Percentiles rank a stretch among this genome's conserved stretches.
These are phyloP conservation scores for Zaprionus nigranus DNA, from an alignment of 1,140 invertebrate genomes.

Conservation along the genomic window DNA sequence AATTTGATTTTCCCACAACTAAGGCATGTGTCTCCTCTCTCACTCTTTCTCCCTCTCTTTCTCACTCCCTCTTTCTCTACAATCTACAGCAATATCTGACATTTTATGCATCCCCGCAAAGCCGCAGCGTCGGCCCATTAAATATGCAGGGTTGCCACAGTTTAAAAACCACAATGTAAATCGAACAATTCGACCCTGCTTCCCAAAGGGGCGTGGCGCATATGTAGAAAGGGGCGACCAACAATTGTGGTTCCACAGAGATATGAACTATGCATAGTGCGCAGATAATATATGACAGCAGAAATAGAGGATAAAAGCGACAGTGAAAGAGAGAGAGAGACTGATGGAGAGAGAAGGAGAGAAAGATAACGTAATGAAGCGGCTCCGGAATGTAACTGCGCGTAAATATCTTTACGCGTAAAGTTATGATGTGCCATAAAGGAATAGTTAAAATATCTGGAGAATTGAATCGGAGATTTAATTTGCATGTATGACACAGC, in stretches of 20 bases:
- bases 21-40: constrained; percentile 11
- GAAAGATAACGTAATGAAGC: neutral
- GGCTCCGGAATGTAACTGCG: neutral
- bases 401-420: neutral
- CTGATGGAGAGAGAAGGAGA: neutral
- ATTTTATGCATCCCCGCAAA: constrained; percentile 40
- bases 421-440: neutral
- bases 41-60: neutral
- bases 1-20: constrained; percentile 37
- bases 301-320: neutral
- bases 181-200: constrained; percentile 30
- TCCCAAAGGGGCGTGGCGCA: constrained; percentile 1
- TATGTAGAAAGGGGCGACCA: neutral
- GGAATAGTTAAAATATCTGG: neutral
- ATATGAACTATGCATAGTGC: constrained; percentile 3
- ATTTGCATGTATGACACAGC: too few species aligned
- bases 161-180: constrained; percentile 40
- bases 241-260: constrained; percentile 22
- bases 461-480: neutral
- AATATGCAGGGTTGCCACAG: constrained; percentile 48
- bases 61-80: neutral
- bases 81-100: constrained; percentile 12
- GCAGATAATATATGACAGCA: constrained; percentile 8
- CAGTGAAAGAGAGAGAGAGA: neutral
- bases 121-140: constrained; percentile 30